Conservation (phyloP, 2,113 vertebrate species). For the Morone chrysops region DNA sequence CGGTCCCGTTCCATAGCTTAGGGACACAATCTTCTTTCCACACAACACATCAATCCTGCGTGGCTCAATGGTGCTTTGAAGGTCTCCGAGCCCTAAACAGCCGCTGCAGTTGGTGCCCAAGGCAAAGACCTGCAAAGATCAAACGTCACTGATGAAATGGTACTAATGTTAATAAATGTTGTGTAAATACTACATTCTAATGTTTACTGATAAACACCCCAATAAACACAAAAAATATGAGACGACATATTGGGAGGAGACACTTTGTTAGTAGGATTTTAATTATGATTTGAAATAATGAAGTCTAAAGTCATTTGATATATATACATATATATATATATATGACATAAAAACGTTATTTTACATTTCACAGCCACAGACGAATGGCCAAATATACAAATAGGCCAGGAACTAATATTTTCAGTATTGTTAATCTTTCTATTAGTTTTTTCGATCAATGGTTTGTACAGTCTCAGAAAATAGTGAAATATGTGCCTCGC, state of each 20-base stretch:
- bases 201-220: background rate
- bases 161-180: background rate
- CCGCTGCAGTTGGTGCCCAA: conserved; percentile 97
- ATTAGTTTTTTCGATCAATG: background rate
- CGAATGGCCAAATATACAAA: no score
- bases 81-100: conserved; percentile 94
- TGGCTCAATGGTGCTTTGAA: conserved; percentile 94
- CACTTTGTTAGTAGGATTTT: background rate
- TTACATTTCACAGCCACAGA: no score
- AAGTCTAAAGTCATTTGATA: background rate
- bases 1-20: conserved; percentile 98
- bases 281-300: background rate
- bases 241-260: background rate
- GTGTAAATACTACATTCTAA: background rate
- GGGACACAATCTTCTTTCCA: conserved; percentile 94
- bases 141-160: conserved; percentile 20
- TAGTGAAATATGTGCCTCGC: background rate
- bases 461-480: background rate
- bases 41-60: conserved; percentile 90
- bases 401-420: background rate
- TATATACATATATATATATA: background rate
- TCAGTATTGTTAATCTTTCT: background rate
- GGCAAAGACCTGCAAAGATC: conserved; percentile 90
- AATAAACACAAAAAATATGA: background rate
- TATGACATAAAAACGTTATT: no score